Evolutionary conservation across 2,888 invertebrate species (phyloP).

Genomic region (Cosmia trapezina): DNA sequence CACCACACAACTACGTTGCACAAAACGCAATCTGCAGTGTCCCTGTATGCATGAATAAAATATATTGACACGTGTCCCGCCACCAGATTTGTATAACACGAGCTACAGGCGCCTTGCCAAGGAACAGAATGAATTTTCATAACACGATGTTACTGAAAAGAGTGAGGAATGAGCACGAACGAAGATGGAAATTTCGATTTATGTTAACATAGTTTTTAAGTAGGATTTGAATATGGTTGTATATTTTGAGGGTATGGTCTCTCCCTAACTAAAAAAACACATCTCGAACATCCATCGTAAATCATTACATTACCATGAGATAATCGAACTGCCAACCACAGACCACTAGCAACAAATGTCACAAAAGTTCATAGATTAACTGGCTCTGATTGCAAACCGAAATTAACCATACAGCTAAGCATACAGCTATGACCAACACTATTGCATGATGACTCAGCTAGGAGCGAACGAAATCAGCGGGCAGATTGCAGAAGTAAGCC

Average conservation of each 20-base stretch:
- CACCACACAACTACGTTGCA: conserved; percentile 63
- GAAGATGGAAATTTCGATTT: conserved; percentile 33
- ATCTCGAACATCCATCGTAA: neutral
- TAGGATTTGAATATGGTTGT: neutral
- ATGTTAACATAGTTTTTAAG: conserved; percentile 21
- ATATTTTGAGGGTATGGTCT: neutral
- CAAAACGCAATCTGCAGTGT: conserved; percentile 73
- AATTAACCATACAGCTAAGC: neutral
- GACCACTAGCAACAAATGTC: neutral
- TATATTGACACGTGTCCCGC: conserved; percentile 76
- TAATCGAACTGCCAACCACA: conserved; percentile 3
- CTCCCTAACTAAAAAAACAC: neutral
- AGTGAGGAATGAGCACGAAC: conserved; percentile 33
- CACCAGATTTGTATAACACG: conserved; percentile 68
- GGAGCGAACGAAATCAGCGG: conserved; percentile 38
- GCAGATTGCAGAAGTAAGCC: conserved; percentile 37
- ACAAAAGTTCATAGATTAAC: conserved; percentile 16
- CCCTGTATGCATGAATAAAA: conserved; percentile 80
- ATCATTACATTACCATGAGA: neutral
- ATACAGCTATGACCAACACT: conserved; percentile 2
- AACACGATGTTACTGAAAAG: conserved; percentile 49
- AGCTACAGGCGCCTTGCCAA: conserved; percentile 57
- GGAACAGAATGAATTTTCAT: conserved; percentile 63
- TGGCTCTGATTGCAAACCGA: conserved; percentile 35
- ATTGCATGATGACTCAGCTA: conserved; percentile 19